These are phyloP conservation scores for Eulemur macaco DNA, from an alignment of 2,113 vertebrate species.

Conservation along the genomic window DNA sequence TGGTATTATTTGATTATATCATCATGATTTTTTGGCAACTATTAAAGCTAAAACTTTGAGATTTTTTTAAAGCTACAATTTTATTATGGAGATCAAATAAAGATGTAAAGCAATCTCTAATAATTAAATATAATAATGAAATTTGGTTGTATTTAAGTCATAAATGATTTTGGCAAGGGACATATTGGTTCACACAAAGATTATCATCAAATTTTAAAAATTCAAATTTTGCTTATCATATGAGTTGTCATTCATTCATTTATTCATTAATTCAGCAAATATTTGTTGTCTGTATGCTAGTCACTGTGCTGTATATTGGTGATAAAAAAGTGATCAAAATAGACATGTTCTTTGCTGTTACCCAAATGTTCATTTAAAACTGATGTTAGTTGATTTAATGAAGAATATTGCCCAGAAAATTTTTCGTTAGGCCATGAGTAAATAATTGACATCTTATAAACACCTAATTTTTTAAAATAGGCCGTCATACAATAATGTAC, in stretches of 20 bases:
- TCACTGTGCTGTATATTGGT: background rate
- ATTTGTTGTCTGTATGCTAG: background rate
- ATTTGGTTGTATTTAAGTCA: background rate
- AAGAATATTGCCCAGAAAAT: background rate
- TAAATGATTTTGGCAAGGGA: background rate
- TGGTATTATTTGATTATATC: background rate
- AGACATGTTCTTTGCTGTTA: background rate
- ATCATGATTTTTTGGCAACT: background rate
- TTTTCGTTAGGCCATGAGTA: background rate
- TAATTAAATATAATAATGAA: constrained; percentile 8
- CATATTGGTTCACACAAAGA: background rate
- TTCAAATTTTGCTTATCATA: background rate
- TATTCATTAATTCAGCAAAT: background rate
- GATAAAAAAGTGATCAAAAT: background rate
- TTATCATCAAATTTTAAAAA: background rate
- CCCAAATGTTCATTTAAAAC: background rate
- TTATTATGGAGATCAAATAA: background rate
- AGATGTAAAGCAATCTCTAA: background rate
- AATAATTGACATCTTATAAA: background rate
- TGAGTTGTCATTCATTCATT: background rate
- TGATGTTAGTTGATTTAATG: background rate
- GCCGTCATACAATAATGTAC: background rate
- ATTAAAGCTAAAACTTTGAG: background rate
- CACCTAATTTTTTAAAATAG: background rate
- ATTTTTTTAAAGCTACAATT: background rate